Base-by-base conservation (phyloP, 2,888 invertebrate species). In the Perizoma flavofasciatum region DNA sequence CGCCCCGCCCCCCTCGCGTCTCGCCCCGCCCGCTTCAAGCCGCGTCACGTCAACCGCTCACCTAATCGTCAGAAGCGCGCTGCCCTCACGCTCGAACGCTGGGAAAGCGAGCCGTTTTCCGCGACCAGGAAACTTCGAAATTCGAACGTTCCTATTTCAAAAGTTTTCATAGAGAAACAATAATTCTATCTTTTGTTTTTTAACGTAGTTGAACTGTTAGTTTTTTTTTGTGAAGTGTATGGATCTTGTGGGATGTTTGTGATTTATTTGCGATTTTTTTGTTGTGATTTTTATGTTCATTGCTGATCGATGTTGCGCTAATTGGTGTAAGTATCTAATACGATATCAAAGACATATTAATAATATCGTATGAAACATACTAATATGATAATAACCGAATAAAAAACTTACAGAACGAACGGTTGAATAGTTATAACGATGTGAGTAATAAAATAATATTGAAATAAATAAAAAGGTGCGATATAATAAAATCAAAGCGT, bases 1-100 rank as follows among this genome's bases (percentile, higher is more conserved):
- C 86, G 88, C 84, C 89, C 85, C 89, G 85, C 89, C 87, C 90
- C 85, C 73, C 78, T 69, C 74, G 73, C 78, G 75, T 77, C 83
- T 81, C 82, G 79, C 79, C 77, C 78, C 80, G 74, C 79, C 77
- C 81, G 79, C 82, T 73, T 76, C 81, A 75, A 81, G 79, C 79
- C 82, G 79, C 81, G 80, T 77, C 82, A 81, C 76, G 77, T 75
- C 79, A 78, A 77, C 79, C 85, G 83, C 82, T 85, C 84, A 85
- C 86, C 85, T 85, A 83, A 74, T 79, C 81, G 85, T 83, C 85
- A 85, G 83, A 85, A 84, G 86, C 87, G 85, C 85, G 84, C 88
- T 86, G 86, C 88, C 90, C 87, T 90, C 89, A 88, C 89, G 90
- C 86, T 80, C 85, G 92, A 86, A 86, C 85, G 89, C 88, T 86